A percentile compares a stretch with the other conserved stretches of the same genome.
phyloP scores from a whole-genome alignment of 2,888 invertebrate species.

The Barypeithes pellucidus region DNA sequence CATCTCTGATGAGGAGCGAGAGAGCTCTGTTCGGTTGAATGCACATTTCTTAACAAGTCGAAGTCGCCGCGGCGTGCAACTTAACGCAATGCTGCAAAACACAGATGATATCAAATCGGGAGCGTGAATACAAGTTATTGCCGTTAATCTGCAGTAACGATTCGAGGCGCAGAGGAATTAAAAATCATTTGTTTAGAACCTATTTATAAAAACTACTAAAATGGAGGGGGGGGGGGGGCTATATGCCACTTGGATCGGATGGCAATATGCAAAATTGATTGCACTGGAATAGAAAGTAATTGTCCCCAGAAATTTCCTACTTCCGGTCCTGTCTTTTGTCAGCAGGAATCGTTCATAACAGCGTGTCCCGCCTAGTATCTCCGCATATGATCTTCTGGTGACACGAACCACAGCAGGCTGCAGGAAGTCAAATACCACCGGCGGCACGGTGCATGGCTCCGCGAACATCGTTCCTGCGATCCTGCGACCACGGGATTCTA shows the following conservation, averaged over 20 bases:
- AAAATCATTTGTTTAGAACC: too few species aligned
- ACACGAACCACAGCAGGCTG: slow-evolving; percentile 49
- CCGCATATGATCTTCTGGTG: slow-evolving; percentile 48
- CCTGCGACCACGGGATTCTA: slow-evolving; percentile 49
- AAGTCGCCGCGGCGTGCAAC: slow-evolving; percentile 14
- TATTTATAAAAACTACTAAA: too few species aligned
- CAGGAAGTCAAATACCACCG: slow-evolving; percentile 47
- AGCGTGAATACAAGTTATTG: slow-evolving; percentile 41
- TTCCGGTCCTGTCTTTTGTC: slow-evolving; percentile 7
- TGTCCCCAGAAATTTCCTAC: too few species aligned
- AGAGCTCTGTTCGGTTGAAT: slow-evolving; percentile 28
- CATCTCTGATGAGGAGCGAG: slow-evolving; percentile 25
- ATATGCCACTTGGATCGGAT: too few species aligned
- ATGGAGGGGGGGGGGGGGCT: too few species aligned
- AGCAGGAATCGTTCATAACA: slow-evolving; percentile 20
- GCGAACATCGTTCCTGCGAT: slow-evolving; percentile 46
- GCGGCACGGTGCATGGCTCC: slow-evolving; percentile 42
- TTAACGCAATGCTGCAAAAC: slow-evolving; percentile 23
- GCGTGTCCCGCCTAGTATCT: slow-evolving; percentile 34
- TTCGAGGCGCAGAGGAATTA: slow-evolving; percentile 13
- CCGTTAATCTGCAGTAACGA: slow-evolving; percentile 30
- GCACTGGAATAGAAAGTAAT: too few species aligned
- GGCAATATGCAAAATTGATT: too few species aligned
- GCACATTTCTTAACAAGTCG: slow-evolving; percentile 31
- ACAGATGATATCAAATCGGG: slow-evolving; percentile 43